Evolutionary conservation across 2,888 invertebrate genomes (phyloP).

Genomic region (Phaonia tiefii): DNA sequence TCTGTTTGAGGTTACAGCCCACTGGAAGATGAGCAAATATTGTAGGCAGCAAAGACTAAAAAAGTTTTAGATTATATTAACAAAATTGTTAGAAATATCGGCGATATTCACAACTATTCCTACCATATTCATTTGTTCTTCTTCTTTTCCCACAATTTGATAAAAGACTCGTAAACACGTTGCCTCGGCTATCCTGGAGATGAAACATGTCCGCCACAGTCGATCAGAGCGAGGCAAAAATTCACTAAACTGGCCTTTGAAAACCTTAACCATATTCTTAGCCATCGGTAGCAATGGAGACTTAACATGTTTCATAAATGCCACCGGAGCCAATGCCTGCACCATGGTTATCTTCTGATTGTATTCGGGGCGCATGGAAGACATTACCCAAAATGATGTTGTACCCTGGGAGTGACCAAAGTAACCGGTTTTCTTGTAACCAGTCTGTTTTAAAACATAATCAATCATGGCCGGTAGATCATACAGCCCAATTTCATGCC

Average conservation of each 20-base stretch:
- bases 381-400: slow-evolving; percentile 80
- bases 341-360: slow-evolving; percentile 82
- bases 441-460: slow-evolving; percentile 81
- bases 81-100: slow-evolving; percentile 46
- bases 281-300: slow-evolving; percentile 71
- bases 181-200: slow-evolving; percentile 56
- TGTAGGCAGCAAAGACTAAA: slow-evolving; percentile 83
- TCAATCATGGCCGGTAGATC: slow-evolving; percentile 87
- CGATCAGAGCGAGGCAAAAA: slow-evolving; percentile 64
- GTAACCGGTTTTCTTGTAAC: slow-evolving; percentile 82
- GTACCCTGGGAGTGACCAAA: slow-evolving; percentile 87
- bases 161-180: slow-evolving; percentile 79
- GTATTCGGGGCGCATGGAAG: slow-evolving; percentile 81
- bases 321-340: slow-evolving; percentile 82
- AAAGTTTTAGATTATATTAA: background rate
- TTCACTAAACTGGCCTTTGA: slow-evolving; percentile 65
- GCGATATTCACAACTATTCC: background rate
- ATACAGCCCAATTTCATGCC: slow-evolving; percentile 86
- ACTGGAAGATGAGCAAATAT: slow-evolving; percentile 84
- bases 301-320: slow-evolving; percentile 78
- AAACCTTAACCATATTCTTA: slow-evolving; percentile 39
- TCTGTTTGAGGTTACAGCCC: slow-evolving; percentile 81
- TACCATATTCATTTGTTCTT: slow-evolving; percentile 80
- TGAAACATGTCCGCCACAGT: slow-evolving; percentile 64
- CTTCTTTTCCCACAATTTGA: slow-evolving; percentile 81